Percentiles rank a stretch among this genome's conserved stretches.
These are phyloP conservation scores for Stenodema calcarata DNA, from an alignment of 2,888 invertebrate genomes.

Conservation along the genomic window DNA sequence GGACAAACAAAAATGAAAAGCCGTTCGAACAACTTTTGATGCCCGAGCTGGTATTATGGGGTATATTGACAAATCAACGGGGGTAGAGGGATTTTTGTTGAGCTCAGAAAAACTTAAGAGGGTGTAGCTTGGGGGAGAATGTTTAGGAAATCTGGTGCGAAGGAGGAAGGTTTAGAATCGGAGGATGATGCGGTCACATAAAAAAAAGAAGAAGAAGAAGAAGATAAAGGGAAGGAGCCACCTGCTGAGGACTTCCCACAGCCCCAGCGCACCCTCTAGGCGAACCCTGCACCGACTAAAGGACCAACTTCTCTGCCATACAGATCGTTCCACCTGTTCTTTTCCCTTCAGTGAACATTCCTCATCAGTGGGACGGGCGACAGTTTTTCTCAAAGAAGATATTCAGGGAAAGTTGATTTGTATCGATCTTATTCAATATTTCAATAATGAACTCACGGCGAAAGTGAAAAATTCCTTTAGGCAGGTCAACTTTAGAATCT, in stretches of 20 bases:
- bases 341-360: background rate
- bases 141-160: constrained; percentile 33
- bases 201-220: background rate
- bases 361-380: background rate
- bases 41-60: background rate
- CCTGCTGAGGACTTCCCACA: constrained; percentile 41
- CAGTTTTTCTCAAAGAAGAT: background rate
- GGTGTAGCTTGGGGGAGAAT: constrained; percentile 3
- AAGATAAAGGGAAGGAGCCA: constrained; percentile 1
- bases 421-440: too few species aligned
- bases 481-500: too few species aligned
- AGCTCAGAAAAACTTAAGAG: background rate
- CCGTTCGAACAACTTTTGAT: background rate
- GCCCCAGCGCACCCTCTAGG: background rate
- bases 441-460: too few species aligned
- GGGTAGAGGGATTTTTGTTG: background rate
- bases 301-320: background rate
- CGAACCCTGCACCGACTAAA: background rate
- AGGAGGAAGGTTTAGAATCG: background rate
- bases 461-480: too few species aligned
- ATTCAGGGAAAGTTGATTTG: too few species aligned
- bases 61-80: background rate
- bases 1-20: background rate
- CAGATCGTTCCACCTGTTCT: background rate
- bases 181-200: constrained; percentile 20